These are phyloP conservation scores for Pocota personata DNA, from an alignment of 2,888 invertebrate genomes.

Conservation along the genomic window DNA sequence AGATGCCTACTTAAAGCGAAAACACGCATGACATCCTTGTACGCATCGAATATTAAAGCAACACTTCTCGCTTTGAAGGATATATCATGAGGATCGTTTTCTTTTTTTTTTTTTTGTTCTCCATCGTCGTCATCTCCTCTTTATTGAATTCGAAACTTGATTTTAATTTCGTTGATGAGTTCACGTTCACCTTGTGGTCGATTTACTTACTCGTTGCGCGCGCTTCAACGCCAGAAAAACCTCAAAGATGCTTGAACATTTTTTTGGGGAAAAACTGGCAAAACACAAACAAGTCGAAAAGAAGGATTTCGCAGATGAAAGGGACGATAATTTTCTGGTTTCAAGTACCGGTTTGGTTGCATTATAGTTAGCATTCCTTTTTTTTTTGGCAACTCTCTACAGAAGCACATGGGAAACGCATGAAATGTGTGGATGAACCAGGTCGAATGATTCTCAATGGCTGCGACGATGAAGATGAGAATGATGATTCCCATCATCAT, in stretches of 20 bases:
- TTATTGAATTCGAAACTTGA: constrained; percentile 72
- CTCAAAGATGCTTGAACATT: constrained; percentile 20
- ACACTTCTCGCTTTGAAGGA: constrained; percentile 53
- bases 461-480: constrained; percentile 18
- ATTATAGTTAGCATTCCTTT: constrained; percentile 18
- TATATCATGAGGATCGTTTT: constrained; percentile 23
- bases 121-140: constrained; percentile 1
- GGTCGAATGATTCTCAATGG: constrained; percentile 20
- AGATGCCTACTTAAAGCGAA: constrained; percentile 67
- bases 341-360: constrained; percentile 71
- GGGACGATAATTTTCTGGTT: constrained; percentile 72
- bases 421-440: constrained; percentile 64
- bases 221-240: constrained; percentile 66
- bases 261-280: constrained; percentile 64
- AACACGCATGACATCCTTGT: constrained; percentile 69
- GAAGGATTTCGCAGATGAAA: constrained; percentile 51
- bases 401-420: constrained; percentile 65
- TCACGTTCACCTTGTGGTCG: constrained; percentile 70
- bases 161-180: constrained; percentile 73
- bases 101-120: neutral
- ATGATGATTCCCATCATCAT: constrained; percentile 46
- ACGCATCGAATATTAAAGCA: constrained; percentile 67
- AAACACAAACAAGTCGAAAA: constrained; percentile 30
- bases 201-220: constrained; percentile 71
- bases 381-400: constrained; percentile 40